Evolutionary conservation across 2,113 vertebrate genomes (phyloP).

Genomic region (Podiceps cristatus): DNA sequence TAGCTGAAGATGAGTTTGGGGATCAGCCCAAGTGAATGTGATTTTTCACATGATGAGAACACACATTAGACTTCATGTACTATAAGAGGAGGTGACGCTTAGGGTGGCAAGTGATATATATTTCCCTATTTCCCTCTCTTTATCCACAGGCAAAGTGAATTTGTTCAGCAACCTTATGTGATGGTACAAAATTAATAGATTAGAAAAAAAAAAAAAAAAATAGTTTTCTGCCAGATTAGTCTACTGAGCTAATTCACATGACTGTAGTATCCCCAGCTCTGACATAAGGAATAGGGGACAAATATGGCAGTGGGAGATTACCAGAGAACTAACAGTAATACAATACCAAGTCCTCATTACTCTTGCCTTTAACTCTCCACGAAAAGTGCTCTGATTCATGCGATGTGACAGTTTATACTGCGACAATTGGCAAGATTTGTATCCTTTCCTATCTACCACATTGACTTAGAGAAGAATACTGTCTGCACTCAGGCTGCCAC

Average conservation of each 20-base stretch:
- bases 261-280: not conserved
- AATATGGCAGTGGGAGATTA: not conserved
- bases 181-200: not conserved
- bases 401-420: not conserved
- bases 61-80: not conserved
- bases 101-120: not conserved
- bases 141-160: not conserved
- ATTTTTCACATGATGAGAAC: not conserved
- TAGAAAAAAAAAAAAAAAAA: not conserved
- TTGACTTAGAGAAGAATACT: not conserved
- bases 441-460: not conserved
- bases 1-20: not conserved
- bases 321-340: no score
- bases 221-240: not conserved
- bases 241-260: not conserved
- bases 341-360: not conserved
- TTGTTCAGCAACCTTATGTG: not conserved
- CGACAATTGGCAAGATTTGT: not conserved
- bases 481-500: not conserved
- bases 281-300: not conserved
- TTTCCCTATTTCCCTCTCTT: not conserved
- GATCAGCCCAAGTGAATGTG: not conserved
- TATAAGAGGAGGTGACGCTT: not conserved
- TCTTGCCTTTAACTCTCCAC: not conserved
- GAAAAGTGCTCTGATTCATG: not conserved